Conservation (phyloP, 2,113 vertebrate species). For the Cephalopholis sonnerati region DNA sequence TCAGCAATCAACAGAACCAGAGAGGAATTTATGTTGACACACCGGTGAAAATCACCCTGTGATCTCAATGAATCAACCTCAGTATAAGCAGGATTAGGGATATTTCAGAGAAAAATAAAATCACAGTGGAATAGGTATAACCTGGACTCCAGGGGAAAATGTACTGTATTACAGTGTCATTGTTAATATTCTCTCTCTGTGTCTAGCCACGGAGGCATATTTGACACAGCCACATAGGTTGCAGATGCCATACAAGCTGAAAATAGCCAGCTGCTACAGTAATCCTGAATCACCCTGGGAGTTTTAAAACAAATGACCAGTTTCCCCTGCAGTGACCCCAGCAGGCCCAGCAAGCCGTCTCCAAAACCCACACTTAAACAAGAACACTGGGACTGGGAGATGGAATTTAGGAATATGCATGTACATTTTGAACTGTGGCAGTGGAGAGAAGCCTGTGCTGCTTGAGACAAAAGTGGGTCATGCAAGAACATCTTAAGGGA, state of each 20-base stretch:
- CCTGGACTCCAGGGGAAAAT: not conserved
- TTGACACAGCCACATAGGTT: slow-evolving; percentile 33
- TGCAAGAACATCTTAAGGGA: slow-evolving; percentile 72
- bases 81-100: not conserved
- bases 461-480: slow-evolving; percentile 75
- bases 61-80: slow-evolving; percentile 31
- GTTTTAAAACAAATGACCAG: slow-evolving; percentile 45
- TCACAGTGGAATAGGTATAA: not conserved
- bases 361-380: slow-evolving; percentile 16
- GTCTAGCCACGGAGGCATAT: not conserved
- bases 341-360: not conserved
- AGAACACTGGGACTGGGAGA: slow-evolving; percentile 10
- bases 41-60: slow-evolving; percentile 28
- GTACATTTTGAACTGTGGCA: slow-evolving; percentile 19
- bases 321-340: slow-evolving; percentile 43
- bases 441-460: slow-evolving; percentile 14
- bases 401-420: slow-evolving; percentile 32
- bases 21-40: slow-evolving; percentile 41
- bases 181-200: slow-evolving; percentile 35
- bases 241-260: slow-evolving; percentile 9
- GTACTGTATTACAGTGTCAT: slow-evolving; percentile 3
- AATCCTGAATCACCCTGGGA: slow-evolving; percentile 23
- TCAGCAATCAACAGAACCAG: slow-evolving; percentile 33
- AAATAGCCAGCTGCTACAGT: slow-evolving; percentile 28
- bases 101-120: slow-evolving; percentile 9